Conservation (phyloP, 1,140 invertebrate genomes). For the Centruroides sculpturatus region DNA sequence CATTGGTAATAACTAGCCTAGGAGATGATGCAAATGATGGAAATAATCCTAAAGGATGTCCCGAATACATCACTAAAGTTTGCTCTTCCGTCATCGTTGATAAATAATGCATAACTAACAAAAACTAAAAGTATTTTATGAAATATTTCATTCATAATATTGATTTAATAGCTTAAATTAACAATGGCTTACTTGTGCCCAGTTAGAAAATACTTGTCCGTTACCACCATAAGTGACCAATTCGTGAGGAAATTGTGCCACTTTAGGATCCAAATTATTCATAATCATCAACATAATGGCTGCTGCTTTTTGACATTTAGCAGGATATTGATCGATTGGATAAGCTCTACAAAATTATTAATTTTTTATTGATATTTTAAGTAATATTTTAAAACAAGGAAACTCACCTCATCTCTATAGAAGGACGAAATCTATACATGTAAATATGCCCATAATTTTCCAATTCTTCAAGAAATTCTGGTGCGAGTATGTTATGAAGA, state of each 20-base stretch:
- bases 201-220: conserved; percentile 54
- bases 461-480: conserved; percentile 45
- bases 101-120: conserved; percentile 45
- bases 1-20: conserved; percentile 51
- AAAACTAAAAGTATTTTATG: conserved; percentile 35
- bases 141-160: background rate
- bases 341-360: conserved; percentile 35
- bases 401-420: conserved; percentile 33
- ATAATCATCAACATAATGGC: conserved; percentile 53
- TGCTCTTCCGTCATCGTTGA: conserved; percentile 43
- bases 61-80: conserved; percentile 49
- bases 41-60: conserved; percentile 50
- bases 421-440: conserved; percentile 48
- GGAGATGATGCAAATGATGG: conserved; percentile 37
- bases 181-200: conserved; percentile 40
- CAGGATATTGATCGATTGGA: conserved; percentile 41
- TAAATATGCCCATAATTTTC: conserved; percentile 48
- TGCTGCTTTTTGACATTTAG: conserved; percentile 35
- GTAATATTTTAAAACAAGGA: background rate
- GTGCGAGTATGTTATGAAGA: conserved; percentile 34
- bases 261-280: conserved; percentile 46
- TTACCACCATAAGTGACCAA: conserved; percentile 51
- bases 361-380: too few species aligned
- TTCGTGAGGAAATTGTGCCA: conserved; percentile 39
- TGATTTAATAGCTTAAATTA: background rate